Percentiles rank a stretch among this genome's conserved stretches.
These are phyloP conservation scores for Lampris incognitus DNA, from an alignment of 2,113 vertebrate genomes.

Conservation along the genomic window DNA sequence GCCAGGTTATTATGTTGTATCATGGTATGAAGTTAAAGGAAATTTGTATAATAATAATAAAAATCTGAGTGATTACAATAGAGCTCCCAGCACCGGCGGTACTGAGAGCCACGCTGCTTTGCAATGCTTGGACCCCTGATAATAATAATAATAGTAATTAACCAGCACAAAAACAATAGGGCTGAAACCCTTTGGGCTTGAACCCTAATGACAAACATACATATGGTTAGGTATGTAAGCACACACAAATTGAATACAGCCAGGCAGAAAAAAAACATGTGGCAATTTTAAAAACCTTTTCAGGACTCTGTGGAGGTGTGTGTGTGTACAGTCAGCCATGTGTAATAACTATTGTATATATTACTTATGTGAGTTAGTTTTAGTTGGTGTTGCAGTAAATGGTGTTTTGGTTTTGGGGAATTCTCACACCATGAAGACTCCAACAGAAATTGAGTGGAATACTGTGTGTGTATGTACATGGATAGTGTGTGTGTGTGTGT, in stretches of 20 bases:
- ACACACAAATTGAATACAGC: neutral
- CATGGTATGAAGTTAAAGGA: too few relatives aligned
- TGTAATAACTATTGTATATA: neutral
- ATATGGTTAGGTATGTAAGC: neutral
- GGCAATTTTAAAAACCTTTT: neutral
- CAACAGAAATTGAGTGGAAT: neutral
- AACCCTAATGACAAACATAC: neutral
- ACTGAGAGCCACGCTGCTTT: too few relatives aligned
- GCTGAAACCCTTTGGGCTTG: too few relatives aligned
- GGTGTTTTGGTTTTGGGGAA: conserved; percentile 17
- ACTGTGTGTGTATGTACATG: neutral
- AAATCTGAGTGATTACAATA: too few relatives aligned
- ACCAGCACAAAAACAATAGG: too few relatives aligned
- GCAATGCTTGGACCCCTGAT: too few relatives aligned
- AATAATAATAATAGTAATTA: too few relatives aligned
- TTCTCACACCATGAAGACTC: neutral
- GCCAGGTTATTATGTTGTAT: too few relatives aligned
- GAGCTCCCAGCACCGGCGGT: too few relatives aligned
- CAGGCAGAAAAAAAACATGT: neutral
- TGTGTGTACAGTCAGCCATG: neutral
- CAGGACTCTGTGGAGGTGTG: neutral
- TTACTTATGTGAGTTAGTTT: conserved; percentile 23
- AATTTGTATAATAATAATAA: too few relatives aligned
- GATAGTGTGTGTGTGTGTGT: neutral
- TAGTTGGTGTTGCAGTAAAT: conserved; percentile 17